These are phyloP conservation scores for Parotocinclus haroldoi DNA, from an alignment of 2,797 vertebrate species.

Conservation along the genomic window DNA sequence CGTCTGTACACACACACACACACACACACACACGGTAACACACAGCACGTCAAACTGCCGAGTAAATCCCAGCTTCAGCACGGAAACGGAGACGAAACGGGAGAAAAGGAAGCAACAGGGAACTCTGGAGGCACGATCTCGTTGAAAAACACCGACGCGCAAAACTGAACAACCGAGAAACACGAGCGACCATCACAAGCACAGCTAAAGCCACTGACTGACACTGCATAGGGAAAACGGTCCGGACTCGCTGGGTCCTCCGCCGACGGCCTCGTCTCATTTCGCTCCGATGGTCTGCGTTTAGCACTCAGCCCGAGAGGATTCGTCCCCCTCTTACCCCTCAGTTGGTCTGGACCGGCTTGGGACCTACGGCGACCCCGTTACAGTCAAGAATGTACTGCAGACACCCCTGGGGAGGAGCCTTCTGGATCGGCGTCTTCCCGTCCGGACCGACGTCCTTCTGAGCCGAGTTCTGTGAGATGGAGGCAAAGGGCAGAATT, in stretches of 20 bases:
- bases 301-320: conserved; percentile 68
- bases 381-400: conserved; percentile 99
- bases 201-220: conserved; percentile 79
- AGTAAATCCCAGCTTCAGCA: conserved; percentile 65
- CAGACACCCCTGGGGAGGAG: conserved; percentile 95
- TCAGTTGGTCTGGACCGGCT: conserved; percentile 88
- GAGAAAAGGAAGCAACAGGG: conserved; percentile 73
- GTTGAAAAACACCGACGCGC: conserved; percentile 72
- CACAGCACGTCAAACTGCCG: conserved; percentile 67
- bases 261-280: conserved; percentile 32
- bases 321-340: neutral
- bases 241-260: conserved; percentile 71
- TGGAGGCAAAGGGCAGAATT: too few species aligned
- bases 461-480: conserved; percentile 73
- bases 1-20: conserved; percentile 43
- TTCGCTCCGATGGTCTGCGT: conserved; percentile 61
- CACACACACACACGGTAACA: conserved; percentile 65
- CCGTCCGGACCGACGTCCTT: conserved; percentile 77
- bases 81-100: conserved; percentile 47
- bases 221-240: conserved; percentile 93
- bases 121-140: conserved; percentile 87
- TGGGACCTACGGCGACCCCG: conserved; percentile 93
- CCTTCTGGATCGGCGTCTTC: conserved; percentile 78
- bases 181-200: conserved; percentile 83
- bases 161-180: conserved; percentile 80